Conservation (phyloP, 2,113 vertebrate genomes). For the Thunnus thynnus region DNA sequence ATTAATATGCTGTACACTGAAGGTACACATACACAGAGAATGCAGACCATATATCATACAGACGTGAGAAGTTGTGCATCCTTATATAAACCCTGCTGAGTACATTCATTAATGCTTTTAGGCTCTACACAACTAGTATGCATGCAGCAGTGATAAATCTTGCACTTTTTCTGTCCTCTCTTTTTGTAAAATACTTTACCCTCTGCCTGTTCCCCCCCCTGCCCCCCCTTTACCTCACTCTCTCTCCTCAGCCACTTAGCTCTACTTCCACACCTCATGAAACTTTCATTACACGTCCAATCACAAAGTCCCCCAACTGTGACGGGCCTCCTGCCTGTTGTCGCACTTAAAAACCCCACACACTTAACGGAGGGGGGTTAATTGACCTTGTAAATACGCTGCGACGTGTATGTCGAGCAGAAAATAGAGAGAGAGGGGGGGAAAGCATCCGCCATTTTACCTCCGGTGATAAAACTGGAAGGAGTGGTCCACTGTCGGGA, state of each 20-base stretch:
- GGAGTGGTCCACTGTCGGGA: neutral
- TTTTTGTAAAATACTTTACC: slow-evolving; percentile 20
- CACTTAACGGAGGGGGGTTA: slow-evolving; percentile 29
- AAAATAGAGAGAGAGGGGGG: slow-evolving; percentile 9
- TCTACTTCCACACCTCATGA: slow-evolving; percentile 61
- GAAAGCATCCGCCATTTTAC: neutral
- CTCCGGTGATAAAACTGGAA: neutral
- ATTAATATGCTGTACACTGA: slow-evolving; percentile 10
- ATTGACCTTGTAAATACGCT: slow-evolving; percentile 41
- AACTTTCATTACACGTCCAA: slow-evolving; percentile 45
- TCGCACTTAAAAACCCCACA: neutral
- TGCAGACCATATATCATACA: slow-evolving; percentile 6
- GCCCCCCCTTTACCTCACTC: neutral
- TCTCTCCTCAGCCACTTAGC: slow-evolving; percentile 22
- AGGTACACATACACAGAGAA: slow-evolving; percentile 16
- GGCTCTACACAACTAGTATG: neutral
- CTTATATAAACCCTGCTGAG: neutral
- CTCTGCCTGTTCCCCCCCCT: neutral
- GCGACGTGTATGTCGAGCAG: slow-evolving; percentile 10
- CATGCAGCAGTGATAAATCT: slow-evolving; percentile 20
- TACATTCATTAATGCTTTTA: slow-evolving; percentile 22
- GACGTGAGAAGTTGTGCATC: neutral
- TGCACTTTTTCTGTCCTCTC: neutral
- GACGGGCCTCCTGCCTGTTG: slow-evolving; percentile 14
- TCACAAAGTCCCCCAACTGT: slow-evolving; percentile 24